These are phyloP conservation scores for Manis crassicaudata DNA, from an alignment of 2,797 vertebrate species.

Conservation along the genomic window DNA sequence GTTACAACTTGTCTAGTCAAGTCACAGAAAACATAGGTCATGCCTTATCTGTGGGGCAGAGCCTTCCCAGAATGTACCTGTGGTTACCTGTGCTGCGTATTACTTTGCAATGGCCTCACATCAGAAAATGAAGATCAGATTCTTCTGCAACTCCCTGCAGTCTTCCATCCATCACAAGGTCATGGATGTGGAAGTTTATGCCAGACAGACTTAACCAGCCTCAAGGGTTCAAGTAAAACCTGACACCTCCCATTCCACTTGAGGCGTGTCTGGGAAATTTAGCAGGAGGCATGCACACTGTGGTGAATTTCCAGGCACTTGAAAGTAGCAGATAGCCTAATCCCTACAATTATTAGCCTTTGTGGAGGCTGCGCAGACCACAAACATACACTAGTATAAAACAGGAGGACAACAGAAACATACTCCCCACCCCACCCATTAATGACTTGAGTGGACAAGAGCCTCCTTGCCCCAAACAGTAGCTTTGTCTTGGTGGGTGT, in stretches of 20 bases:
- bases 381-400: not conserved
- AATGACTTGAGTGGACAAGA: not conserved
- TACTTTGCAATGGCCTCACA: constrained; percentile 50
- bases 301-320: not conserved
- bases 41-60: constrained; percentile 61
- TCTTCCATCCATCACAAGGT: constrained; percentile 66
- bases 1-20: constrained; percentile 20
- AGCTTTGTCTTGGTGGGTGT: not conserved
- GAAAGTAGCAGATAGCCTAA: constrained; percentile 40
- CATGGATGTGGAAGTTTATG: not conserved
- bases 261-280: constrained; percentile 15
- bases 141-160: constrained; percentile 61
- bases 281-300: not conserved
- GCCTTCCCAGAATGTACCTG: constrained; percentile 52
- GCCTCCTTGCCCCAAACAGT: constrained; percentile 17
- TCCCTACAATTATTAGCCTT: not conserved
- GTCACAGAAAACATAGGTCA: constrained; percentile 58
- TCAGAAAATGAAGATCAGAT: constrained; percentile 51
- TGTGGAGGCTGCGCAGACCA: constrained; percentile 4
- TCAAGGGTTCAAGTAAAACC: constrained; percentile 32
- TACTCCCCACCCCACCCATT: not conserved
- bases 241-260: not conserved
- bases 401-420: not conserved
- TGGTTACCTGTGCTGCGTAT: constrained; percentile 11
- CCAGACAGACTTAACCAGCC: not conserved